Percentiles rank a stretch among this genome's conserved stretches.
These are phyloP conservation scores for Casuarius casuarius DNA, from an alignment of 2,113 vertebrate genomes.

Conservation along the genomic window DNA sequence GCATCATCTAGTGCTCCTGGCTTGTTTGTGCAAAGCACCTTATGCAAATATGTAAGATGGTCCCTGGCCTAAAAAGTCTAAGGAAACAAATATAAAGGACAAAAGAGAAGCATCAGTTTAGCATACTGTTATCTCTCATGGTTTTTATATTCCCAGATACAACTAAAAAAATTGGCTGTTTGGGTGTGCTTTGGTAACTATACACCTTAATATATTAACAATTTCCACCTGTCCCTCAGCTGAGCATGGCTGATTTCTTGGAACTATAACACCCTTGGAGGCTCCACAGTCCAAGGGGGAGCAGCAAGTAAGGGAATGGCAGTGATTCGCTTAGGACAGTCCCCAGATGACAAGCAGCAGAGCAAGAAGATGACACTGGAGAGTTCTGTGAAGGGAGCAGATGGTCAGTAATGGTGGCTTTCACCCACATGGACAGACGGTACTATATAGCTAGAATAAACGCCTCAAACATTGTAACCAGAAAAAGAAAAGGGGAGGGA, in stretches of 20 bases:
- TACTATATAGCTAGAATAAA: background rate
- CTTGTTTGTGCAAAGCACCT: background rate
- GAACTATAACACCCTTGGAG: background rate
- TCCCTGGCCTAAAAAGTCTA: background rate
- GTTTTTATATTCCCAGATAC: background rate
- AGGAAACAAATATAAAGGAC: background rate
- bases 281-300: background rate
- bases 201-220: background rate
- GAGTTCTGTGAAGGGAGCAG: background rate
- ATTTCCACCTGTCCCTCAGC: background rate
- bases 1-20: background rate
- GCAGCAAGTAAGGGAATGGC: background rate
- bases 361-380: background rate
- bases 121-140: background rate
- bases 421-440: background rate
- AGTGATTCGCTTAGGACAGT: background rate
- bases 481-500: background rate
- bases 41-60: background rate
- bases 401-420: background rate
- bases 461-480: background rate
- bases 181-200: background rate
- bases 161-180: background rate
- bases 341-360: background rate
- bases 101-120: background rate
- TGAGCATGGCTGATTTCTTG: background rate